These are phyloP conservation scores for Allobates femoralis DNA, from an alignment of 2,797 vertebrate genomes.

Conservation along the genomic window DNA sequence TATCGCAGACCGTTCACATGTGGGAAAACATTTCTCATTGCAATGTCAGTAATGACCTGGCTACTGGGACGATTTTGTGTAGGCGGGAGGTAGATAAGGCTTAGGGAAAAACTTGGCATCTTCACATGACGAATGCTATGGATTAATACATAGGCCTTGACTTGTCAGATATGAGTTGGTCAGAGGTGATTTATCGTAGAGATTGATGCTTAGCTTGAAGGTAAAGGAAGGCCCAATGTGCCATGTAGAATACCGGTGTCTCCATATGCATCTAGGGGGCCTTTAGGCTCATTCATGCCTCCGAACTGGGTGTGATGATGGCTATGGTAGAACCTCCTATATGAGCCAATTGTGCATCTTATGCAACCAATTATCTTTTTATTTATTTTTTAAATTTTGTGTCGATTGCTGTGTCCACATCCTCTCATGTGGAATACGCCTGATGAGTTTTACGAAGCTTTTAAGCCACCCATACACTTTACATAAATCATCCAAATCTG, in stretches of 20 bases:
- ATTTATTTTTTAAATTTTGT: too few relatives aligned
- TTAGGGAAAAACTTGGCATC: neutral
- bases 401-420: too few relatives aligned
- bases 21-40: neutral
- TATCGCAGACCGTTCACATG: neutral
- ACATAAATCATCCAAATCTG: too few relatives aligned
- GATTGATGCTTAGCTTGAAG: neutral
- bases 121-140: neutral
- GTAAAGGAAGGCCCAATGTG: neutral
- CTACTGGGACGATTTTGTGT: neutral
- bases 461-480: too few relatives aligned
- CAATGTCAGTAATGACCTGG: slow-evolving; percentile 17
- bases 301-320: neutral
- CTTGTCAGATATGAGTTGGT: neutral
- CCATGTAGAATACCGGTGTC: neutral
- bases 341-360: too few relatives aligned
- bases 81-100: neutral
- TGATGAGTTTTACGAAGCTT: too few relatives aligned
- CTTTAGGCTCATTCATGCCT: neutral
- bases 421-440: too few relatives aligned
- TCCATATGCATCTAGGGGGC: neutral
- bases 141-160: neutral
- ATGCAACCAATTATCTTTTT: too few relatives aligned
- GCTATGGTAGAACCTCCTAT: too few relatives aligned
- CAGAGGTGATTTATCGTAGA: neutral